A percentile compares a stretch with the other conserved stretches of the same genome.
Evolutionary conservation across 1,140 invertebrate species (phyloP).

Genomic region (Colletes latitarsis): DNA sequence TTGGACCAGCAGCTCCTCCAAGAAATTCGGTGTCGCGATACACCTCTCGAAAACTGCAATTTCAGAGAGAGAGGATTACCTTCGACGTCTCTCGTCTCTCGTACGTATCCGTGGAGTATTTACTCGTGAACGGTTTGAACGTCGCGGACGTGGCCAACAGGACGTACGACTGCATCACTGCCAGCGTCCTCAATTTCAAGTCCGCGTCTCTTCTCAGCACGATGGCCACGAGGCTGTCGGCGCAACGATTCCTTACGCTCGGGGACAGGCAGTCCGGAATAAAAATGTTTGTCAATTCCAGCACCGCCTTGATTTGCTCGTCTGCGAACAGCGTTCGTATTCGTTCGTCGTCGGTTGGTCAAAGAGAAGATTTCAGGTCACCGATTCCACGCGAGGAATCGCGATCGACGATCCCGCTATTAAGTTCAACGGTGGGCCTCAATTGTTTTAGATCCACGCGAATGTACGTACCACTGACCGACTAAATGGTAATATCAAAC

Average conservation of each 20-base stretch:
- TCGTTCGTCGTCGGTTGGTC: neutral
- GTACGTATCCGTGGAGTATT: slow-evolving; percentile 4
- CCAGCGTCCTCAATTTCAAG: slow-evolving; percentile 36
- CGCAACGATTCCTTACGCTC: slow-evolving; percentile 32
- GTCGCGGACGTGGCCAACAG: slow-evolving; percentile 37
- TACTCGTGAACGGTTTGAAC: slow-evolving; percentile 33
- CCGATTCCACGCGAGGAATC: too few species aligned
- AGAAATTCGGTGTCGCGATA: slow-evolving; percentile 2
- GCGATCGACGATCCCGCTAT: too few species aligned
- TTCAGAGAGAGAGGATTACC: neutral
- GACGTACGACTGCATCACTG: slow-evolving; percentile 46
- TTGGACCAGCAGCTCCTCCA: slow-evolving; percentile 37
- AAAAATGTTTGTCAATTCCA: slow-evolving; percentile 54
- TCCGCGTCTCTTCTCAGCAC: slow-evolving; percentile 36
- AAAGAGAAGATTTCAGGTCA: neutral
- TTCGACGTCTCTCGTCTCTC: neutral
- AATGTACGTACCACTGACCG: too few species aligned
- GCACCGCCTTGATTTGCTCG: slow-evolving; percentile 43
- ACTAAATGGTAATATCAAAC: too few species aligned
- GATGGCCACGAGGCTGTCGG: slow-evolving; percentile 42
- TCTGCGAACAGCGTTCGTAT: slow-evolving; percentile 19
- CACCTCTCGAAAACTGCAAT: slow-evolving; percentile 51
- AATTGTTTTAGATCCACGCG: too few species aligned
- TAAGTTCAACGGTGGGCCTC: too few species aligned
- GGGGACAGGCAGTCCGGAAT: slow-evolving; percentile 22